phyloP scores from a whole-genome alignment of 2,888 invertebrate species.

The Sclerodermus sp. region DNA sequence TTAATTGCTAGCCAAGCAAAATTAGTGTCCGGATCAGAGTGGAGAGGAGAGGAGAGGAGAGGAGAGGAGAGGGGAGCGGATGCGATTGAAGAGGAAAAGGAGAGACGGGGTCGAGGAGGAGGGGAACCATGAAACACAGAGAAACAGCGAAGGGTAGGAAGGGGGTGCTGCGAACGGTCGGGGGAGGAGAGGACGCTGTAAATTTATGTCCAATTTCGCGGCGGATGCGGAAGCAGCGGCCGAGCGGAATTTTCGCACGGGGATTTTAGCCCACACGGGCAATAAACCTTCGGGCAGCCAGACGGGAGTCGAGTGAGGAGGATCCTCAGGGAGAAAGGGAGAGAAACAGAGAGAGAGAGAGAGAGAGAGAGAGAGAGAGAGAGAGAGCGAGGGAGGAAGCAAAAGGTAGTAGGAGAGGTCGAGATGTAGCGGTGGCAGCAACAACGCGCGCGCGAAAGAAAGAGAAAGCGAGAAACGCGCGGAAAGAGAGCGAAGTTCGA shows the following conservation, averaged over 20 bases:
- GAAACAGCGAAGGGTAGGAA: conserved; percentile 2
- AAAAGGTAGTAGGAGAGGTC: no score
- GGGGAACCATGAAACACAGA: conserved; percentile 8
- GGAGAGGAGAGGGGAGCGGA: not conserved
- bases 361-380: not conserved
- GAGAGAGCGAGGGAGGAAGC: not conserved
- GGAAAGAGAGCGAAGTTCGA: conserved; percentile 3
- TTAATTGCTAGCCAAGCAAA: no score
- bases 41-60: conserved; percentile 2
- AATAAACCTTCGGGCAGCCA: conserved; percentile 37
- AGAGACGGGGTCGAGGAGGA: not conserved
- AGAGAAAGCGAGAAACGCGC: no score
- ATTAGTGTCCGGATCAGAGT: not conserved
- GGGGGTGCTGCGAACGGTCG: conserved; percentile 2
- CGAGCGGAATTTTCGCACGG: conserved; percentile 41
- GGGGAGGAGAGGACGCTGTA: conserved; percentile 15
- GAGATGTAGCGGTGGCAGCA: no score
- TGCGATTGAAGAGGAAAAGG: conserved; percentile 13
- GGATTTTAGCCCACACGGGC: conserved; percentile 35
- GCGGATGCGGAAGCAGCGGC: conserved; percentile 34
- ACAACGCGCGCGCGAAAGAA: no score
- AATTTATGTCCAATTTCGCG: conserved; percentile 47
- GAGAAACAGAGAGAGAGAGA: not conserved
- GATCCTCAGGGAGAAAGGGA: not conserved
- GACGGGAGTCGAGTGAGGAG: conserved; percentile 17